These are phyloP conservation scores for Melanaphis sacchari DNA, from an alignment of 1,140 invertebrate species.

Conservation along the genomic window DNA sequence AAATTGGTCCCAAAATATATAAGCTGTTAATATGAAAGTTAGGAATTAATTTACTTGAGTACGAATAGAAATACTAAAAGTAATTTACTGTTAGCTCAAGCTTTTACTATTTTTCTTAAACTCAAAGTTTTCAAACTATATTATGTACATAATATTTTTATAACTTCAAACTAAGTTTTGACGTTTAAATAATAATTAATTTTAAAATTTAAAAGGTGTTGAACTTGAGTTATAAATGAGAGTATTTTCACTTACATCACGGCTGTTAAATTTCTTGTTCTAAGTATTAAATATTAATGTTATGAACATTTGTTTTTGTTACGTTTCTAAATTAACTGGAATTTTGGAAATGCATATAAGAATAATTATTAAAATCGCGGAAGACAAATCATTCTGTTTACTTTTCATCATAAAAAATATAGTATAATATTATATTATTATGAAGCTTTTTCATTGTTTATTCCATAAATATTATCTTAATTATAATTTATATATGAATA, in stretches of 20 bases:
- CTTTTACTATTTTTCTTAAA: background rate
- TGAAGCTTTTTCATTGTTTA: background rate
- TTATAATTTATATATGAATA: too few relatives aligned
- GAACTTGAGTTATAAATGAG: background rate
- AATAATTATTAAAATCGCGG: background rate
- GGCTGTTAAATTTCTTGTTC: background rate
- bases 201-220: background rate
- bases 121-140: background rate
- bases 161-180: background rate
- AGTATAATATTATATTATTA: background rate
- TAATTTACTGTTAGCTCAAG: background rate
- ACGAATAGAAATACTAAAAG: background rate
- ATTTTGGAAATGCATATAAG: background rate
- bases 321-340: background rate
- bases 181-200: constrained; percentile 39
- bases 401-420: background rate
- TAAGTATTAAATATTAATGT: background rate
- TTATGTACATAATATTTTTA: background rate
- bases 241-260: background rate
- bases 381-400: background rate
- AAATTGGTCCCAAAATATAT: background rate
- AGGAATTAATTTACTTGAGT: background rate
- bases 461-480: background rate
- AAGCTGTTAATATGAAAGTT: background rate
- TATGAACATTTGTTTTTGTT: background rate